A percentile compares a stretch with the other conserved stretches of the same genome.
These are phyloP conservation scores for Microtus oregoni DNA, from an alignment of 2,113 vertebrate genomes.

Conservation along the genomic window DNA sequence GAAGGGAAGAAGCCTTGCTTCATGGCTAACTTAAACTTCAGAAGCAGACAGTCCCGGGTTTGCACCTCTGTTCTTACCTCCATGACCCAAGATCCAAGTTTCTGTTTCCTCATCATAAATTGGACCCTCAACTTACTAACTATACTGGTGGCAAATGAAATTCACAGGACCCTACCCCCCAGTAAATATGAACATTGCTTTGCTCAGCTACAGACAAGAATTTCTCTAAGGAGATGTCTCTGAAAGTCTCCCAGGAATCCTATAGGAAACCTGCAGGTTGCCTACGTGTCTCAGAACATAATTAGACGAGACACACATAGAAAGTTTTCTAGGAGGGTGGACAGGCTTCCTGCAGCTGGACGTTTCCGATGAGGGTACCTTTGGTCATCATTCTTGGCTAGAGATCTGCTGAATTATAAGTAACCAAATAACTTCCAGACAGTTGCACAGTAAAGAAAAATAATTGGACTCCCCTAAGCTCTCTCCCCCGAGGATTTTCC, in stretches of 20 bases:
- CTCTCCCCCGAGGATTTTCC: background rate
- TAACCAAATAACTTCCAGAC: slow-evolving; percentile 47
- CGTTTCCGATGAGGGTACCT: background rate
- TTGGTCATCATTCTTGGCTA: background rate
- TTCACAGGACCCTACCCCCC: background rate
- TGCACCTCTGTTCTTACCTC: background rate
- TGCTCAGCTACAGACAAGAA: background rate
- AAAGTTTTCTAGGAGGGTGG: background rate
- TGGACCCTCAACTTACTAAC: background rate
- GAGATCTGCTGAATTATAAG: slow-evolving; percentile 58
- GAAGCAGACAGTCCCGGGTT: background rate
- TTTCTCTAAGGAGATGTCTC: slow-evolving; percentile 29
- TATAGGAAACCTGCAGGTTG: background rate
- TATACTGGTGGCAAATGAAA: background rate
- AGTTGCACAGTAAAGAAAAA: slow-evolving; percentile 40
- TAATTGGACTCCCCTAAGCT: slow-evolving; percentile 16
- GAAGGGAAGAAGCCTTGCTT: slow-evolving; percentile 19
- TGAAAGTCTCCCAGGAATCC: background rate
- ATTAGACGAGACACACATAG: background rate
- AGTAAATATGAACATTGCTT: background rate
- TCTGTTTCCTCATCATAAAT: background rate
- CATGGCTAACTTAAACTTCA: background rate
- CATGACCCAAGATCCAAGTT: background rate
- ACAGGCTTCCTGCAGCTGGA: background rate
- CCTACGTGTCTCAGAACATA: background rate